These are phyloP conservation scores for Rhincodon typus DNA, from an alignment of 2,797 vertebrate genomes.

Conservation along the genomic window DNA sequence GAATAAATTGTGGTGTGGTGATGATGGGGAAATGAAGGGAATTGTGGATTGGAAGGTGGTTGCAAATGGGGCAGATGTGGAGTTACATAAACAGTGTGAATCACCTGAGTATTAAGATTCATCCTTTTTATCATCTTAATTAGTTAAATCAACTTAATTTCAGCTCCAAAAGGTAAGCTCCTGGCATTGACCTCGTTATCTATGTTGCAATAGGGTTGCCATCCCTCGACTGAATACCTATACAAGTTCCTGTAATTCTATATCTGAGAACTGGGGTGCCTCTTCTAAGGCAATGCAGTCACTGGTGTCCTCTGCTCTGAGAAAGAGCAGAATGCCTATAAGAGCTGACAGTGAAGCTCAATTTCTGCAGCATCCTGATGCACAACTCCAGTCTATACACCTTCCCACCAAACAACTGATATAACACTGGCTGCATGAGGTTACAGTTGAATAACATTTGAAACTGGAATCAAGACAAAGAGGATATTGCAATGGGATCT, in stretches of 20 bases:
- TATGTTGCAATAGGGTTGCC: background rate
- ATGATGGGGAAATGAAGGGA: background rate
- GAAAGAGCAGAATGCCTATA: background rate
- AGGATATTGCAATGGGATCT: too few relatives aligned
- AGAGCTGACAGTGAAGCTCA: background rate
- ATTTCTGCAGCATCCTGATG: background rate
- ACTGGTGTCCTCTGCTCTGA: background rate
- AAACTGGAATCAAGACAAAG: too few relatives aligned
- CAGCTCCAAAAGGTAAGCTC: background rate
- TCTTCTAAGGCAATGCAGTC: background rate
- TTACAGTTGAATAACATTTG: too few relatives aligned
- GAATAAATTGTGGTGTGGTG: background rate
- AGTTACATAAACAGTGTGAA: background rate
- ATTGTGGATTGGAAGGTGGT: background rate
- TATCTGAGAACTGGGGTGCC: background rate
- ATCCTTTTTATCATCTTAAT: background rate
- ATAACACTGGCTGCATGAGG: too few relatives aligned
- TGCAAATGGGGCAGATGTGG: background rate
- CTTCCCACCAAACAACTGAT: too few relatives aligned
- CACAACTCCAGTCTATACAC: background rate
- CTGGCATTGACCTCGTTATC: background rate
- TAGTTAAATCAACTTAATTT: background rate
- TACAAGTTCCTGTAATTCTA: background rate
- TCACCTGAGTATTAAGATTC: background rate
- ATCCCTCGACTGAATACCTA: background rate